Base-by-base conservation (phyloP, 2,888 invertebrate species). In the Schrankia costaestrigalis region DNA sequence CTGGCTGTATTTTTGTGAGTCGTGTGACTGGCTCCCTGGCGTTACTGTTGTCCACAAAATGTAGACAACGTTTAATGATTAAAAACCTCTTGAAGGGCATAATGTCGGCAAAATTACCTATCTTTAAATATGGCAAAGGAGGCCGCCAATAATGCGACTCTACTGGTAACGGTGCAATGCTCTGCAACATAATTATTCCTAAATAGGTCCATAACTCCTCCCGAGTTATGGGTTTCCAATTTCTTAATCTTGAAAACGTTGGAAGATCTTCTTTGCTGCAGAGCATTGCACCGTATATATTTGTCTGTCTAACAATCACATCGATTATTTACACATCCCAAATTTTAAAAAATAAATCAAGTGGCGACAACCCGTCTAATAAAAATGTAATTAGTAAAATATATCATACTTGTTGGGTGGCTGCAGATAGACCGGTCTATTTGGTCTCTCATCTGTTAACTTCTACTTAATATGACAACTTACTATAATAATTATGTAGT, bases 191-290 rank as follows among this genome's bases (percentile, higher is more conserved):
- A 3, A 33, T n/a, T 11, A 33, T 15, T 5, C 22, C 21, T 6
- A 33, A 33, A n/a, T 12, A 33, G 9, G 22, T 27, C 33, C 33
- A 33, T 15, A 33, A 22, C 17, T 33, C 33, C 22, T 22, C 14
- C 4, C 7, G 1, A 4, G 23, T 30, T 22, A 30, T 15, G 4
- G 22, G 30, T 14, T 10, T 22, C 30, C 30, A 30, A 5, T 15
- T 30, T 14, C 30, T 9, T 8, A 30, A 8, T 3, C 14, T 30
- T 3, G 23, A 14, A 23, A 3, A 11, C 9, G 3, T 9, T 5
- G 23, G 4, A 8, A 23, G 10, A 7, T 28, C 21, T 19, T 13
- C 9, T 6, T 7, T n/a, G 6, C n/a, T 21, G 13, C 13, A 21
- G n/a, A 28, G 2, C 3, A n/a, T n/a, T n/a, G n/a, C n/a, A n/a